Evolutionary conservation across 2,113 vertebrate species (phyloP).

Genomic region (Oceanites oceanicus): DNA sequence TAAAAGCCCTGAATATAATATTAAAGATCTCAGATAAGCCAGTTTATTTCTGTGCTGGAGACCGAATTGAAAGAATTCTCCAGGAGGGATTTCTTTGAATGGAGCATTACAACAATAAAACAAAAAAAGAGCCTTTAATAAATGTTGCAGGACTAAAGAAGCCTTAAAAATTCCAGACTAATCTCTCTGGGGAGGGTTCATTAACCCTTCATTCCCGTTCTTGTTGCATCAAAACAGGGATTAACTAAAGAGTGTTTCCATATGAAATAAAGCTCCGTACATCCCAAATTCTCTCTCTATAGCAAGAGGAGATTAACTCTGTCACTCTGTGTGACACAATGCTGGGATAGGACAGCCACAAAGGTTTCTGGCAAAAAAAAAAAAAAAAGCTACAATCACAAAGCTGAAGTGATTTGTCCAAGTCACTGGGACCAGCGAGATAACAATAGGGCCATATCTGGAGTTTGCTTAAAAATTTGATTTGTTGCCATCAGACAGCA

Average conservation of each 20-base stretch:
- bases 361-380: not conserved
- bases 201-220: constrained; percentile 45
- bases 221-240: constrained; percentile 19
- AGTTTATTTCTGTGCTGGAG: constrained; percentile 49
- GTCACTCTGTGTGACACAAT: not conserved
- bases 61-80: constrained; percentile 59
- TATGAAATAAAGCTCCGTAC: not conserved
- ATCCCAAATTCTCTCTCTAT: not conserved
- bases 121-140: constrained; percentile 31
- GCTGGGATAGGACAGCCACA: not conserved
- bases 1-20: constrained; percentile 63
- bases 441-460: not conserved
- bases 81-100: constrained; percentile 47
- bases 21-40: constrained; percentile 68
- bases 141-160: not conserved
- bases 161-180: not conserved
- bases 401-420: constrained; percentile 36
- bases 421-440: not conserved
- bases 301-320: not conserved
- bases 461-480: not conserved
- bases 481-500: not conserved
- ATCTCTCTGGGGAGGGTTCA: not conserved
- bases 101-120: constrained; percentile 53
- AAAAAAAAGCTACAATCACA: not conserved
- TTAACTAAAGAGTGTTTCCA: not conserved